A percentile compares a stretch with the other conserved stretches of the same genome.
Conservation (phyloP, 2,113 vertebrate species). For the Pseudorhombus dupliciocellatus region DNA sequence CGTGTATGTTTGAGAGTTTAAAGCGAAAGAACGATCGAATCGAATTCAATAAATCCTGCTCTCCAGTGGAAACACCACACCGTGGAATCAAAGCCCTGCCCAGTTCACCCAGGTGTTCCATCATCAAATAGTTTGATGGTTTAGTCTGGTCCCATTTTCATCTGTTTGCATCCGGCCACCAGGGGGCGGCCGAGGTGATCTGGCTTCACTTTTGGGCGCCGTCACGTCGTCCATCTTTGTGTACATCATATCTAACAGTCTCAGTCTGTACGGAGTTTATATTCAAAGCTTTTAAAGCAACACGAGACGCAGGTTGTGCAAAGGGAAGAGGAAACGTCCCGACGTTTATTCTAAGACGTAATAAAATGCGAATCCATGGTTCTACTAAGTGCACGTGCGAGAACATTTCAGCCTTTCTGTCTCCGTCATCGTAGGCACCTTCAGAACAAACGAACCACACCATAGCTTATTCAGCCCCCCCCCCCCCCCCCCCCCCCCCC, state of each 20-base stretch:
- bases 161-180: neutral
- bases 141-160: neutral
- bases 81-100: too few relatives aligned
- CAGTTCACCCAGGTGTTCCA: too few relatives aligned
- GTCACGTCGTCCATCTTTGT: neutral
- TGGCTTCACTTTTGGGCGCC: neutral
- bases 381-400: conserved; percentile 1
- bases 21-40: too few relatives aligned
- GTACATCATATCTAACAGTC: conserved; percentile 46
- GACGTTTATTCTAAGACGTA: conserved; percentile 15
- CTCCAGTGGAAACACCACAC: too few relatives aligned
- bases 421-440: conserved; percentile 59
- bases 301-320: conserved; percentile 54
- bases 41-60: too few relatives aligned
- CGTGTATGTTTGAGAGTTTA: too few relatives aligned
- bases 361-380: conserved; percentile 16
- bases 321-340: conserved; percentile 35
- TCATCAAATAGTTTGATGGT: too few relatives aligned
- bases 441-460: conserved; percentile 38
- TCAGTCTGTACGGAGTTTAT: conserved; percentile 44
- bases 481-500: too few relatives aligned
- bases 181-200: neutral
- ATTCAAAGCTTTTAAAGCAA: conserved; percentile 47
- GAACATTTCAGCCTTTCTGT: conserved; percentile 5
- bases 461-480: conserved; percentile 65